Percentiles rank a stretch among this genome's conserved stretches.
phyloP scores from a whole-genome alignment of 2,113 vertebrate genomes.

The Psettodes erumei region DNA sequence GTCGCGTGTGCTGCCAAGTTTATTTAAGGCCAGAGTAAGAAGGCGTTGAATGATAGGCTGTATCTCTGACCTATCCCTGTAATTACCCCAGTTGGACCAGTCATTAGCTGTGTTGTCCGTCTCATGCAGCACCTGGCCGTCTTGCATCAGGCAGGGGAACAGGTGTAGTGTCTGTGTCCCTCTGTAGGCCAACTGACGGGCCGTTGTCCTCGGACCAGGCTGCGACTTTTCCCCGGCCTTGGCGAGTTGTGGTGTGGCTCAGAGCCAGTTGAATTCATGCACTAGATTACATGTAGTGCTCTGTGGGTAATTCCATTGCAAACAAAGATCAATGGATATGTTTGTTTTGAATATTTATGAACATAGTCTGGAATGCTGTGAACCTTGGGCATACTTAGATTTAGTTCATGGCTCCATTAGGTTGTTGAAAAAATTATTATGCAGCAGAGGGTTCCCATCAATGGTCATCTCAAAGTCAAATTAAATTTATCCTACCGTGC shows the following conservation, averaged over 20 bases:
- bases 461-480: background rate
- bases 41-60: slow-evolving; percentile 56
- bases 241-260: background rate
- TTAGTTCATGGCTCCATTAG: background rate
- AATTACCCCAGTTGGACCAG: slow-evolving; percentile 57
- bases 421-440: background rate
- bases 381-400: background rate
- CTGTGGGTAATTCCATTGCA: background rate
- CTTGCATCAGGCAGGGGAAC: slow-evolving; percentile 24
- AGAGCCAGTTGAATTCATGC: background rate
- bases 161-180: slow-evolving; percentile 18
- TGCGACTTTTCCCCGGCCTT: background rate
- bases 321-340: background rate
- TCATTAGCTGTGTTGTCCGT: slow-evolving; percentile 54
- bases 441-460: background rate
- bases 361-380: background rate
- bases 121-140: slow-evolving; percentile 57
- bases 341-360: background rate
- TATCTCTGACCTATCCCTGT: slow-evolving; percentile 41
- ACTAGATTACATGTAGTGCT: background rate
- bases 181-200: slow-evolving; percentile 4
- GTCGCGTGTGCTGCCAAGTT: slow-evolving; percentile 24
- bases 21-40: slow-evolving; percentile 14
- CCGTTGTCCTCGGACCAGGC: background rate
- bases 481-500: background rate